Percentiles rank a stretch among this genome's conserved stretches.
Evolutionary conservation across 1,140 invertebrate species (phyloP).

Genomic region (Conus betulinus): DNA sequence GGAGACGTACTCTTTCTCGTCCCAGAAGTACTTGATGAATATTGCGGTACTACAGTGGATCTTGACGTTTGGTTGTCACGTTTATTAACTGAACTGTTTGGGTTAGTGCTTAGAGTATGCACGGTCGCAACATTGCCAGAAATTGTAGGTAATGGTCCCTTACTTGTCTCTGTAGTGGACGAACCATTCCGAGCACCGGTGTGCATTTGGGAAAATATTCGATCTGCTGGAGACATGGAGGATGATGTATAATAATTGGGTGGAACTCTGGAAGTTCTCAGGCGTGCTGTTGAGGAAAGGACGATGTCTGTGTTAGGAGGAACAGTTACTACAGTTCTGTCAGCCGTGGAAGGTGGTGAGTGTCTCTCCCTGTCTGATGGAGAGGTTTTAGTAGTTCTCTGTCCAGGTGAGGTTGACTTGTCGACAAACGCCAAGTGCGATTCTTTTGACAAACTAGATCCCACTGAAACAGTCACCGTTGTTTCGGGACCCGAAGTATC

Average conservation of each 20-base stretch:
- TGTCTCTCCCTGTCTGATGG: not conserved
- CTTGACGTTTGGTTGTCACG: not conserved
- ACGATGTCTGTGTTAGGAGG: not conserved
- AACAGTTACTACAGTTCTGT: too few relatives aligned
- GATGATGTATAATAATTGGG: not conserved
- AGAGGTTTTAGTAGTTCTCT: not conserved
- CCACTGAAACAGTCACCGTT: too few relatives aligned
- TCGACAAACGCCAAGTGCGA: not conserved
- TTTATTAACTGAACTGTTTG: not conserved
- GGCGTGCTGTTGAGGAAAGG: not conserved
- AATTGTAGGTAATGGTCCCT: not conserved
- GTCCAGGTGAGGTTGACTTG: not conserved
- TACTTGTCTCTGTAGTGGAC: not conserved
- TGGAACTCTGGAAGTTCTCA: not conserved
- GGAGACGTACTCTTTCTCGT: not conserved
- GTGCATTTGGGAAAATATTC: not conserved
- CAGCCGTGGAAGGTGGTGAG: not conserved
- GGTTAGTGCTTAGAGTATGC: not conserved
- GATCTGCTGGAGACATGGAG: not conserved
- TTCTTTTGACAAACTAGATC: too few relatives aligned
- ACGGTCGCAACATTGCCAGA: not conserved
- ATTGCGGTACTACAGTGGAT: not conserved
- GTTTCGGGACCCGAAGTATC: too few relatives aligned
- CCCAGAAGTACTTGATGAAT: not conserved
- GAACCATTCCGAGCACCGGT: not conserved